Evolutionary conservation across 2,113 vertebrate genomes (phyloP).

Genomic region (Clinocottus analis): DNA sequence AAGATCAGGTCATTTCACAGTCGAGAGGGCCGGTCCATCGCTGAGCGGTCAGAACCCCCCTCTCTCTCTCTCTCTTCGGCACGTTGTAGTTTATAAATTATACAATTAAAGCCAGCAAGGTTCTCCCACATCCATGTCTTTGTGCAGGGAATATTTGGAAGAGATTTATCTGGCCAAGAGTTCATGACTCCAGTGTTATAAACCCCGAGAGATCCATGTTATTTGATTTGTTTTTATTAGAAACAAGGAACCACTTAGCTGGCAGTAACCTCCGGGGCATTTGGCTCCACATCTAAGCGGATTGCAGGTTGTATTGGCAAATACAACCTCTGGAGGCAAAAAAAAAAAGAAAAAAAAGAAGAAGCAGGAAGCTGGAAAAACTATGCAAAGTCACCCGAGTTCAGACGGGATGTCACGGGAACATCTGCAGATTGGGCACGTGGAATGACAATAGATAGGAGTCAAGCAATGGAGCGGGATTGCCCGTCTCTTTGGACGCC

Average conservation of each 20-base stretch:
- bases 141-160: constrained; percentile 50
- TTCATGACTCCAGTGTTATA: constrained; percentile 66
- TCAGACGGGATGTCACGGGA: constrained; percentile 45
- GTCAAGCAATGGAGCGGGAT: constrained; percentile 7
- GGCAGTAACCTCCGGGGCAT: constrained; percentile 68
- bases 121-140: constrained; percentile 55
- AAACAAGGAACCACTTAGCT: constrained; percentile 77
- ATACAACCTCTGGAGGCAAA: constrained; percentile 48
- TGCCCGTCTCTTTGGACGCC: neutral
- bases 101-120: constrained; percentile 49
- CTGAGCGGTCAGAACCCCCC: constrained; percentile 38
- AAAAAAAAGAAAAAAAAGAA: constrained; percentile 22
- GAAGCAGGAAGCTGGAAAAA: constrained; percentile 17
- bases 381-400: constrained; percentile 23
- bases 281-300: constrained; percentile 70
- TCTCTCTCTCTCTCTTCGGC: neutral
- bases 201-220: constrained; percentile 64
- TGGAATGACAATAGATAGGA: constrained; percentile 12
- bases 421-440: constrained; percentile 29
- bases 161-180: constrained; percentile 61
- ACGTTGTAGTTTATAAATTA: constrained; percentile 53
- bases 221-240: constrained; percentile 78
- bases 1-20: constrained; percentile 64
- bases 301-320: constrained; percentile 50
- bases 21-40: constrained; percentile 43